These are phyloP conservation scores for Atrichornis clamosus DNA, from an alignment of 2,113 vertebrate species.

Conservation along the genomic window DNA sequence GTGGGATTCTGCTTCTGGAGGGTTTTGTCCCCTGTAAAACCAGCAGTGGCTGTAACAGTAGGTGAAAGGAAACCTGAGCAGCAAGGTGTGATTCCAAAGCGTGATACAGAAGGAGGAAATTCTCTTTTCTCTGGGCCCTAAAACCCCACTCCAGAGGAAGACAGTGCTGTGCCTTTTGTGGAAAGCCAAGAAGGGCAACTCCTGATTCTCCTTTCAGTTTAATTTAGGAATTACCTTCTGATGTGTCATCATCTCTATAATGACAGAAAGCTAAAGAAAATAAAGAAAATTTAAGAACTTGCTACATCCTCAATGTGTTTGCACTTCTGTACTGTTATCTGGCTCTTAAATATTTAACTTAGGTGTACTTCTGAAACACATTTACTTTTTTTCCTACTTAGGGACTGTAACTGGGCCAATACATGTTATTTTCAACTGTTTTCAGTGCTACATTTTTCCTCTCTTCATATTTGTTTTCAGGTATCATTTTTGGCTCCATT, in stretches of 20 bases:
- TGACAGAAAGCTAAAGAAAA: not conserved
- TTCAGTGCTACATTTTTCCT: not conserved
- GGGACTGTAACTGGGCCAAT: not conserved
- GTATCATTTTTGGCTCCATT: not conserved
- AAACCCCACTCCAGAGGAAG: not conserved
- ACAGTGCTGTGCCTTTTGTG: not conserved
- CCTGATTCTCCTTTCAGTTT: not conserved
- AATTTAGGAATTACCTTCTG: not conserved
- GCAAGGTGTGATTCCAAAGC: not conserved
- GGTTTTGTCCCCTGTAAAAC: not conserved
- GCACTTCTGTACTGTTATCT: not conserved
- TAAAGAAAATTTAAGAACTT: not conserved
- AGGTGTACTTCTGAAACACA: not conserved
- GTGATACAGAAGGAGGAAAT: not conserved
- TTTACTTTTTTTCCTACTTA: not conserved
- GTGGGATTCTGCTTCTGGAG: not conserved
- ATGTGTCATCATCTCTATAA: not conserved
- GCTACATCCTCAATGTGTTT: not conserved
- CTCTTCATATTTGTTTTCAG: slow-evolving; percentile 2
- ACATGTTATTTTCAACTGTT: not conserved
- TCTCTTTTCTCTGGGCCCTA: not conserved
- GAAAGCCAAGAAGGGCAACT: not conserved
- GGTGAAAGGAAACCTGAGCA: not conserved
- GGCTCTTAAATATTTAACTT: not conserved
- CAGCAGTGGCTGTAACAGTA: not conserved